Evolutionary conservation across 2,888 invertebrate species (phyloP).

Genomic region (Cosmia pyralina): DNA sequence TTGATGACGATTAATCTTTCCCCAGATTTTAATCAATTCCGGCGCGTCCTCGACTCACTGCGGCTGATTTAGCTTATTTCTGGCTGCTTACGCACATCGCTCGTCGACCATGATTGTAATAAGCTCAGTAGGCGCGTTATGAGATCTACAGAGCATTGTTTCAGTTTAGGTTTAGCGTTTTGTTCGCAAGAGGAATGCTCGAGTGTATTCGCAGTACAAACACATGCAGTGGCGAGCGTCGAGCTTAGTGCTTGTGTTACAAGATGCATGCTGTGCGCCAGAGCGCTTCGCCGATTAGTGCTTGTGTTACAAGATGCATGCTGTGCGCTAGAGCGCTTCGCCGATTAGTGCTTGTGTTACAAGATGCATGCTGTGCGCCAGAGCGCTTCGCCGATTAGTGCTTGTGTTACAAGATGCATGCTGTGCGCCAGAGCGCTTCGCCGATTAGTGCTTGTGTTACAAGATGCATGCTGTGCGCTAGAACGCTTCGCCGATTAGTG

Average conservation of each 20-base stretch:
- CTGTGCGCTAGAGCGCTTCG: too few relatives aligned
- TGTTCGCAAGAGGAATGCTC: background rate
- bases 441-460: background rate
- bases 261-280: too few relatives aligned
- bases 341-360: background rate
- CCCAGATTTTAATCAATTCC: conserved; percentile 66
- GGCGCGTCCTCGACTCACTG: conserved; percentile 37
- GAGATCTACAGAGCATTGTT: background rate
- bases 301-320: too few relatives aligned
- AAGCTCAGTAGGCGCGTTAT: background rate
- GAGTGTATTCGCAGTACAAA: background rate
- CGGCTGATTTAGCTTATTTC: conserved; percentile 36
- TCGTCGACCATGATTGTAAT: background rate
- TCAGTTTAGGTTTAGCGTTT: too few relatives aligned
- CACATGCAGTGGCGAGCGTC: background rate
- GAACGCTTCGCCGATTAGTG: background rate
- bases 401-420: too few relatives aligned
- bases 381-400: background rate
- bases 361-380: too few relatives aligned
- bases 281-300: background rate
- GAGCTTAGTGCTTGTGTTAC: background rate
- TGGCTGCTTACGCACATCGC: background rate
- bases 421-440: too few relatives aligned
- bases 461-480: too few relatives aligned
- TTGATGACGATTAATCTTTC: conserved; percentile 67